Percentiles rank a stretch among this genome's conserved stretches.
Conservation (phyloP, 1,140 invertebrate genomes). For the Procambarus virginalis region DNA sequence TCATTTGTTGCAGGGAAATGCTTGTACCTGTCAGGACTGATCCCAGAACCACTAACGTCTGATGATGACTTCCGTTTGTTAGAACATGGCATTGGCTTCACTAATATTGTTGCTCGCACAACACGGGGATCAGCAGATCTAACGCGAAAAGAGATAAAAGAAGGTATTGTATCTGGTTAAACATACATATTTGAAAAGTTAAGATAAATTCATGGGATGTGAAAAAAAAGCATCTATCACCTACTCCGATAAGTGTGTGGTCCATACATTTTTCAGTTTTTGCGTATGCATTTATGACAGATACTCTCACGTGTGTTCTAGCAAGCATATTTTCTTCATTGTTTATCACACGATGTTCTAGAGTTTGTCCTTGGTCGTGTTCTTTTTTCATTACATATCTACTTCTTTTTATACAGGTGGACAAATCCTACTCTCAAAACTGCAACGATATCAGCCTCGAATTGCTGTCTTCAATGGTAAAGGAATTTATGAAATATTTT, state of each 20-base stretch:
- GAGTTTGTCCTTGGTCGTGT: no score
- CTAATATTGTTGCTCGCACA: constrained; percentile 95
- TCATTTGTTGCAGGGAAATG: constrained; percentile 88
- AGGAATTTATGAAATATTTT: constrained; percentile 97
- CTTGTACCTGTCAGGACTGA: constrained; percentile 93
- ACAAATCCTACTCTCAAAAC: constrained; percentile 91
- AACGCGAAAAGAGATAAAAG: constrained; percentile 96
- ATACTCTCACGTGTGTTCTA: no score
- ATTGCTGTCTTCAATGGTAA: constrained; percentile 99
- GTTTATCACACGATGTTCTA: no score
- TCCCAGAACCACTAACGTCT: constrained; percentile 94
- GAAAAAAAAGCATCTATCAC: no score
- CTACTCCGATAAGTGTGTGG: no score
- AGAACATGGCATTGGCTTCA: constrained; percentile 96
- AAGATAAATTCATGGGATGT: no score
- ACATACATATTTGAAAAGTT: background rate
- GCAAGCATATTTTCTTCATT: no score
- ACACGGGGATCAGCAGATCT: constrained; percentile 97
- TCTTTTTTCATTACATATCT: no score
- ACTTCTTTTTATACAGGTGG: constrained; percentile 78
- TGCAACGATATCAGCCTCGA: constrained; percentile 94
- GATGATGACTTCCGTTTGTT: constrained; percentile 96
- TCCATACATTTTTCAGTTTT: no score
- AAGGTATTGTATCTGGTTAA: constrained; percentile 78
- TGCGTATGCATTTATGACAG: no score